Evolutionary conservation across 2,888 invertebrate genomes (phyloP).

Genomic region (Operophtera brumata): DNA sequence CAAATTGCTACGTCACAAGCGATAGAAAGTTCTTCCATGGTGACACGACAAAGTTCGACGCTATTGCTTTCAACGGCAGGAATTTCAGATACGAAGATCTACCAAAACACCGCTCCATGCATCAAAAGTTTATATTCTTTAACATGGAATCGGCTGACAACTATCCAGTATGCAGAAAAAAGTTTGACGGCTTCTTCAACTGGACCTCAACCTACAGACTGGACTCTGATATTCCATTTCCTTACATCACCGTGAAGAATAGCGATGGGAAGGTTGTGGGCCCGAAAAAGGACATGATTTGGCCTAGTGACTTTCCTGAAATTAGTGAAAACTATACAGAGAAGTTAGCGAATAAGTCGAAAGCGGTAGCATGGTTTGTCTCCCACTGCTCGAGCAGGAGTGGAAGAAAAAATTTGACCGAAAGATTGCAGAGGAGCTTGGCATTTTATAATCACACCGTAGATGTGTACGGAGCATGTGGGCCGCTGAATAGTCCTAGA

Average conservation of each 20-base stretch:
- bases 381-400: conserved; percentile 60
- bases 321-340: conserved; percentile 40
- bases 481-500: conserved; percentile 53
- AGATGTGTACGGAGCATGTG: conserved; percentile 80
- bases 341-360: conserved; percentile 55
- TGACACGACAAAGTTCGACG: conserved; percentile 57
- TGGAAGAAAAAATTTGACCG: conserved; percentile 47
- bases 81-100: conserved; percentile 41
- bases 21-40: conserved; percentile 49
- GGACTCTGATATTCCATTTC: conserved; percentile 62
- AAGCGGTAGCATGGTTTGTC: conserved; percentile 72
- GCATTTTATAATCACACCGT: conserved; percentile 49
- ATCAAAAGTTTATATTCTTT: conserved; percentile 67
- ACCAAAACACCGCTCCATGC: conserved; percentile 47
- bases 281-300: conserved; percentile 53
- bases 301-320: conserved; percentile 37
- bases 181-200: conserved; percentile 66
- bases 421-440: conserved; percentile 47
- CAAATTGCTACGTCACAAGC: conserved; percentile 62
- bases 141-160: conserved; percentile 68
- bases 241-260: conserved; percentile 59
- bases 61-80: conserved; percentile 64
- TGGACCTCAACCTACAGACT: conserved; percentile 70
- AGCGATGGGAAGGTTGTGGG: conserved; percentile 52
- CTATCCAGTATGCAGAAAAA: conserved; percentile 53